Conservation (phyloP, 2,888 invertebrate genomes). For the Caenorhabditis drosophilae region DNA sequence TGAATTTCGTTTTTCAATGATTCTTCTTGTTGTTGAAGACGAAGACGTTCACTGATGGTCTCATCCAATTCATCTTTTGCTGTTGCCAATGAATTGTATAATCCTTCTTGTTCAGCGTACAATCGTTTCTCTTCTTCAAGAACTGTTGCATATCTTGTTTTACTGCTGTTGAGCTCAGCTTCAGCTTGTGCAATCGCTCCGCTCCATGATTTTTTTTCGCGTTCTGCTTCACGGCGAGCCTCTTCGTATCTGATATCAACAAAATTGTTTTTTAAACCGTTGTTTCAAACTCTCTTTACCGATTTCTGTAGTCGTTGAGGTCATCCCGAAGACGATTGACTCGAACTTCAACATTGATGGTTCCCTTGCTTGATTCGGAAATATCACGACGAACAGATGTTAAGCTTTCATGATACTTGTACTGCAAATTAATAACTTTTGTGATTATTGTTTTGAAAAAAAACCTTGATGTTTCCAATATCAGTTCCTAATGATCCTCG, state of each 20-base stretch:
- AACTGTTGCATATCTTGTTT: constrained; percentile 29
- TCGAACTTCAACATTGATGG: constrained; percentile 29
- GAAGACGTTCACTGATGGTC: constrained; percentile 67
- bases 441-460: too few species aligned
- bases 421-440: constrained; percentile 18
- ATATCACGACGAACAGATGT: constrained; percentile 21
- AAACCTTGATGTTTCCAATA: constrained; percentile 31
- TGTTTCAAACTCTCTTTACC: constrained; percentile 5
- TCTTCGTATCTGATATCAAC: constrained; percentile 32
- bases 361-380: constrained; percentile 16
- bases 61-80: constrained; percentile 36
- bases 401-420: constrained; percentile 31
- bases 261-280: background rate
- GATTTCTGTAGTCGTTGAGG: constrained; percentile 32
- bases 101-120: constrained; percentile 33
- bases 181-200: constrained; percentile 32
- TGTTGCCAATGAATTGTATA: constrained; percentile 20
- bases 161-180: constrained; percentile 31
- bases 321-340: constrained; percentile 34
- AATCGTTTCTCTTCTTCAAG: constrained; percentile 36
- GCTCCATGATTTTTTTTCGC: constrained; percentile 37
- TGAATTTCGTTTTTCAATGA: constrained; percentile 72
- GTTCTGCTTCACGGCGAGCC: constrained; percentile 34
- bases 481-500: constrained; percentile 34
- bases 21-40: constrained; percentile 72